Percentiles rank a stretch among this genome's conserved stretches.
Conservation (phyloP, 2,797 vertebrate genomes). For the Gymnodraco acuticeps region DNA sequence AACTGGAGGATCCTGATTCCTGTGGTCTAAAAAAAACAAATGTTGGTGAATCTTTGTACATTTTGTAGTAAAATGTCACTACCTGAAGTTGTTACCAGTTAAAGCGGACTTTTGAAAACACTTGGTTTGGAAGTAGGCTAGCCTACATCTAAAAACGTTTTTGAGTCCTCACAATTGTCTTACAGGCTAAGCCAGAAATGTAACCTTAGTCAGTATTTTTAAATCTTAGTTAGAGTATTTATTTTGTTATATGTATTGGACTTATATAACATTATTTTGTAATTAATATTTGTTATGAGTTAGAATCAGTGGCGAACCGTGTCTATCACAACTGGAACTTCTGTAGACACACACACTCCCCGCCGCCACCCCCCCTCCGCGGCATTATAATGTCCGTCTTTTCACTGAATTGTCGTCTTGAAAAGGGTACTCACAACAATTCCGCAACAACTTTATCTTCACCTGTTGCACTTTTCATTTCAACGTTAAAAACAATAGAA, state of each 20-base stretch:
- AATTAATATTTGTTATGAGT: not conserved
- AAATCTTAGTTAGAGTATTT: no score
- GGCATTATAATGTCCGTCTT: no score
- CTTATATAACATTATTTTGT: not conserved
- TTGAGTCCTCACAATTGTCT: not conserved
- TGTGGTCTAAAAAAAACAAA: not conserved
- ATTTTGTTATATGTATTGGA: not conserved
- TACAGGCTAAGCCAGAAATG: not conserved
- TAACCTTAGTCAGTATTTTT: not conserved
- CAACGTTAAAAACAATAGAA: no score
- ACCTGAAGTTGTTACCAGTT: not conserved
- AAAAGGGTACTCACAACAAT: no score
- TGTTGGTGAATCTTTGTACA: not conserved
- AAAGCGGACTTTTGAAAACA: slow-evolving; percentile 6
- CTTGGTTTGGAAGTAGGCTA: not conserved
- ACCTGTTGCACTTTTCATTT: no score
- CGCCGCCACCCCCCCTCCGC: no score
- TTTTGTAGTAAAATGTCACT: not conserved
- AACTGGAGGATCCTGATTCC: not conserved
- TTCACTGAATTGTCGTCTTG: no score
- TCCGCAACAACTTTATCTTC: no score
- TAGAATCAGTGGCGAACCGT: no score
- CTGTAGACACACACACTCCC: no score
- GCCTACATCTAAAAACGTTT: no score
- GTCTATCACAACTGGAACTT: no score